Base-by-base conservation (phyloP, 2,113 vertebrate genomes). In the Kryptolebias marmoratus region DNA sequence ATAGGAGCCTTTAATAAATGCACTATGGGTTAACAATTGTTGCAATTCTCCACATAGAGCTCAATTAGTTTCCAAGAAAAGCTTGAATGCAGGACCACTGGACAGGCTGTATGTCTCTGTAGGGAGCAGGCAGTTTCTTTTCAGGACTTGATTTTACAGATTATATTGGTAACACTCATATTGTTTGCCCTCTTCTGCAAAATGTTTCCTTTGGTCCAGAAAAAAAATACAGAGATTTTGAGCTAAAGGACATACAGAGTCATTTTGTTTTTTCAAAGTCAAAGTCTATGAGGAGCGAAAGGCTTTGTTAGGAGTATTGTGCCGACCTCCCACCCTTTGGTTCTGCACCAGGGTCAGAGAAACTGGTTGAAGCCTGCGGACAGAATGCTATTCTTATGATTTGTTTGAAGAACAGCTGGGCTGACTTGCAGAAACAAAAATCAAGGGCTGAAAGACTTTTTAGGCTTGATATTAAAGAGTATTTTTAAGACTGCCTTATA, bases 271-370 rank as follows among this genome's bases (percentile, higher is more conserved):
- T 66, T 75, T 62, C 36, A 63, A 61, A 48, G 54, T 36, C 22
- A 22, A 22, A 22, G 36, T 36, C 31, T 2, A 49, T 74, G 53
- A 82, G 77, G 60, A 64, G 71, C 80, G 76, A 80, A 49, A 82
- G 45, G 50, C 60, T 83, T 54, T 22, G 71, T 83, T 81, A 31
- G 52, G 39, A 58, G 67, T 76, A 62, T 68, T 74, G 63, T 72
- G 68, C 68, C 73, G 81, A 73, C 57, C 55, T 79, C 66, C 58
- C 75, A 68, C 62, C 68, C 79, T 62, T 79, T 64, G 48, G 56
- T 84, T 80, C 67, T 64, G 57, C 54, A 78, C 45, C 50, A 54
- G 60, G 77, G 75, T 81, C 79, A 75, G 78, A 27, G 18, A 68
- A 88, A 80, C 44, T 15, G 71, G 73, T 81, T 80, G 36, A 31